These are phyloP conservation scores for Leuciscus waleckii DNA, from an alignment of 2,797 vertebrate species.

Conservation along the genomic window DNA sequence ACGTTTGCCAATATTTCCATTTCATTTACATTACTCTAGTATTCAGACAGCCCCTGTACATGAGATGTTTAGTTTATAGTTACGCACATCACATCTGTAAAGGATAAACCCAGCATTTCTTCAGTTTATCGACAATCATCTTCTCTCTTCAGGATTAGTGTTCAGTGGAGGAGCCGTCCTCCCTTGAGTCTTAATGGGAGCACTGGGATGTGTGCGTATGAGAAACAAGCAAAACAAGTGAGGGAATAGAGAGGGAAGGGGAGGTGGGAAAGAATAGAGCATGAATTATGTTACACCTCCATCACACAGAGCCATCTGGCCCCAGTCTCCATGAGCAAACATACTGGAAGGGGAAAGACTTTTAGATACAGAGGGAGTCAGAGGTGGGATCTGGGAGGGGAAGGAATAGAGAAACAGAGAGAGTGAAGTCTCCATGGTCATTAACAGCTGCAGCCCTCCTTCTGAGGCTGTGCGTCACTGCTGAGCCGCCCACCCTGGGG, in stretches of 20 bases:
- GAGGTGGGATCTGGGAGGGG: constrained; percentile 33
- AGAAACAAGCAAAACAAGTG: constrained; percentile 53
- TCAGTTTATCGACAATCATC: constrained; percentile 49
- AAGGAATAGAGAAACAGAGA: constrained; percentile 44
- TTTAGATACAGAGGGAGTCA: constrained; percentile 40
- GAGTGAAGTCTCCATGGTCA: constrained; percentile 71
- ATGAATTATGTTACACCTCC: constrained; percentile 52
- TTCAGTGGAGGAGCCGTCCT: constrained; percentile 51
- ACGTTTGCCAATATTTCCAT: constrained; percentile 57
- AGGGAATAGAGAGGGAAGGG: constrained; percentile 17
- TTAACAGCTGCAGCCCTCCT: constrained; percentile 97
- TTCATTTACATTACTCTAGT: constrained; percentile 67
- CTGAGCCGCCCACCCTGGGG: constrained; percentile 92
- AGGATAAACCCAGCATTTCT: constrained; percentile 52
- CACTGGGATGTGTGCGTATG: constrained; percentile 47
- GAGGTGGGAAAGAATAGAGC: constrained; percentile 22
- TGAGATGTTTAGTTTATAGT: constrained; percentile 59
- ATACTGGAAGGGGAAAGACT: constrained; percentile 36
- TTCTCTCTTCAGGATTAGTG: constrained; percentile 57
- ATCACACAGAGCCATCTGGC: constrained; percentile 67
- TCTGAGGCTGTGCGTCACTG: constrained; percentile 91
- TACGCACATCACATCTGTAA: constrained; percentile 52
- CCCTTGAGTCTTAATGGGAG: constrained; percentile 49
- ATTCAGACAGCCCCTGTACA: constrained; percentile 63
- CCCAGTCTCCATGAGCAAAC: constrained; percentile 64